Base-by-base conservation (phyloP, 2,113 vertebrate species). In the Saguinus imperator region DNA sequence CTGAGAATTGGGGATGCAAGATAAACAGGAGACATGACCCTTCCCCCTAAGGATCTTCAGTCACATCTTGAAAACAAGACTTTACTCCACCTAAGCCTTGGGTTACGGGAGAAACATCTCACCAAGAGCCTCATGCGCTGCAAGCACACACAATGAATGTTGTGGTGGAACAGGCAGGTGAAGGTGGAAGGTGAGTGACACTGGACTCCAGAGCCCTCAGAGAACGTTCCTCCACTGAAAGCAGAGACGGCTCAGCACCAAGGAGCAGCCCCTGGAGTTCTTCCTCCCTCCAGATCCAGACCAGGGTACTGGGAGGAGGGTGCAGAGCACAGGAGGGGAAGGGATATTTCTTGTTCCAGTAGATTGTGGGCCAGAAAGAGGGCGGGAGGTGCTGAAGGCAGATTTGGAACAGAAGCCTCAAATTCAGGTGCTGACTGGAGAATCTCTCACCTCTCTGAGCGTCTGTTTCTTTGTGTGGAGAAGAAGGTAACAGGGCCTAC, bases 181-280 rank as follows among this genome's bases (percentile, higher is more conserved):
- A 11, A 35, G 27, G 3, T 27, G 10, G 52, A 18, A 37, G 3
- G 14, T 14, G 27, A 81, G 27, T 3, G 17, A 43, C 21, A 11
- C 4, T 17, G 18, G 32, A 21, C 50, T 40, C 18, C 7, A 3
- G 27, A 55, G 75, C n/a, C 10, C 32, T 40, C 58, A 18, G 14
- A 43, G 37, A 29, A 14, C 0, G 0, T 32, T 61, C 9, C 1
- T n/a, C 25, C 27, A 16, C 37, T 1, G 2, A 29, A 0, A 48
- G 14, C 5, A 43, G 21, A 45, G 25, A 61, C 7, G 29, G 48
- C 35, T 57, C 21, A 21, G 10, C 43, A 52, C 1, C 27, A 27
- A 64, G 27, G 27, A 64, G 12, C 61, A 64, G 61, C 5, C 5
- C 40, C 9, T 13, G 1, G 0, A 50, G 10, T 52, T 6, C 10